Percentiles rank a stretch among this genome's conserved stretches.
Evolutionary conservation across 2,888 invertebrate species (phyloP).

Genomic region (Ditylenchus weischeri): DNA sequence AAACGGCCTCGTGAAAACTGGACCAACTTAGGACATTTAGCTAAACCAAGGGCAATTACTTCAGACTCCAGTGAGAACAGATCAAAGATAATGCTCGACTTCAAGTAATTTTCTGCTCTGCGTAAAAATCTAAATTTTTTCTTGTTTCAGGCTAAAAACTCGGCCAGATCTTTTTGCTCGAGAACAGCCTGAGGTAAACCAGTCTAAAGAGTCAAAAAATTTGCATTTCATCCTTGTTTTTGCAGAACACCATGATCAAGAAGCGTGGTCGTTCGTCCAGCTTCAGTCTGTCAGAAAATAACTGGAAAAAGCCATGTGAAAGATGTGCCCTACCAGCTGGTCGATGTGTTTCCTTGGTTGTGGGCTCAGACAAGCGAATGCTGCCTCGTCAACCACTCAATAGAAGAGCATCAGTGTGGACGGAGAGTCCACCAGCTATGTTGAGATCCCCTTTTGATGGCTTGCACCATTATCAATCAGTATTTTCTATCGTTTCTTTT

Average conservation of each 20-base stretch:
- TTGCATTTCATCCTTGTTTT: neutral
- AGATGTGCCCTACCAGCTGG: conserved; percentile 24
- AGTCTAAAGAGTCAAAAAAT: neutral
- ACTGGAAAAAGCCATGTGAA: conserved; percentile 13
- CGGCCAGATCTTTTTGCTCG: conserved; percentile 35
- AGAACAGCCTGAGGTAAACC: conserved; percentile 23
- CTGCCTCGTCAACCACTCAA: conserved; percentile 19
- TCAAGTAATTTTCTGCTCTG: conserved; percentile 20
- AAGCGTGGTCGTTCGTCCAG: conserved; percentile 34
- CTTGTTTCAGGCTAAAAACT: conserved; percentile 20
- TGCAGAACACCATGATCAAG: conserved; percentile 17
- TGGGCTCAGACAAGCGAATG: conserved; percentile 29
- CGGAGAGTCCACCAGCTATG: conserved; percentile 35
- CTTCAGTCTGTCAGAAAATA: conserved; percentile 15
- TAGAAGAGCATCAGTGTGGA: conserved; percentile 38
- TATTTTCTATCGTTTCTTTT: neutral
- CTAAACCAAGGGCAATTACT: conserved; percentile 14
- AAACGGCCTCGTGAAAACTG: conserved; percentile 34
- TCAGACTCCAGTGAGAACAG: conserved; percentile 23
- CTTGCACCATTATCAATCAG: conserved; percentile 9
- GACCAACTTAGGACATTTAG: conserved; percentile 15
- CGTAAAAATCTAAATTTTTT: too few relatives aligned
- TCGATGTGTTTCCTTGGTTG: conserved; percentile 27
- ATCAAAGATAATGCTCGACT: conserved; percentile 31
- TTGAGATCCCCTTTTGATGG: conserved; percentile 35